Conservation (phyloP, 2,888 invertebrate species). For the Leptarthrus brevirostris region DNA sequence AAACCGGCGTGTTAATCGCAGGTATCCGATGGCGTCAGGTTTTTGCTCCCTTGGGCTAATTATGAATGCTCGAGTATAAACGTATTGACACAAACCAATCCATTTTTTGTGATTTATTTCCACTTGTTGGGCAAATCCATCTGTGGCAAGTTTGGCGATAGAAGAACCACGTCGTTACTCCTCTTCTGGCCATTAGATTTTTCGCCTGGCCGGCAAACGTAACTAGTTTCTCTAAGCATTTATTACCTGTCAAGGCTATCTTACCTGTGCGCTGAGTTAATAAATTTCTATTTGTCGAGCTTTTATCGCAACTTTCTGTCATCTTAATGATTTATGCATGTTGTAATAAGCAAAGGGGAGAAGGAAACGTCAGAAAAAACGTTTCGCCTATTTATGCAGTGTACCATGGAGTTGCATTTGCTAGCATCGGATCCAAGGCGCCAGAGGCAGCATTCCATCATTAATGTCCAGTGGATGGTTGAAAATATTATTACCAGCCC, state of each 20-base stretch:
- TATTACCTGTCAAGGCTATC: slow-evolving; percentile 40
- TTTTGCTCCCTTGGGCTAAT: background rate
- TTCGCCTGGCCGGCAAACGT: background rate
- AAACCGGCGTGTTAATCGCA: background rate
- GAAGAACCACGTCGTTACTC: slow-evolving; percentile 2
- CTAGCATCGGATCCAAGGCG: slow-evolving; percentile 16
- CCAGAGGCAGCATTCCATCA: slow-evolving; percentile 4
- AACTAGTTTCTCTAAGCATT: slow-evolving; percentile 5
- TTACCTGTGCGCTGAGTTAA: slow-evolving; percentile 15
- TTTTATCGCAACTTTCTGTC: slow-evolving; percentile 49
- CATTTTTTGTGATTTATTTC: background rate
- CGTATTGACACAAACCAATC: background rate
- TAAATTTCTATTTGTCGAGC: slow-evolving; percentile 49
- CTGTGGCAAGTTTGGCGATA: background rate
- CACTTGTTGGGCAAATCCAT: background rate
- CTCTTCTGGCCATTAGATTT: slow-evolving; percentile 14
- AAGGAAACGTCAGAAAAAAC: too few relatives aligned
- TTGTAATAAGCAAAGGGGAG: background rate
- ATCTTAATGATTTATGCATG: slow-evolving; percentile 48
- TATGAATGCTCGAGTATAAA: background rate
- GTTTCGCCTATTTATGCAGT: background rate
- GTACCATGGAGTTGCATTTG: background rate
- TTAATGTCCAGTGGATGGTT: background rate
- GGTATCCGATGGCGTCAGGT: background rate
- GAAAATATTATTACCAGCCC: slow-evolving; percentile 16